Conservation (phyloP, 1,140 invertebrate genomes). For the Spodoptera frugiperda region DNA sequence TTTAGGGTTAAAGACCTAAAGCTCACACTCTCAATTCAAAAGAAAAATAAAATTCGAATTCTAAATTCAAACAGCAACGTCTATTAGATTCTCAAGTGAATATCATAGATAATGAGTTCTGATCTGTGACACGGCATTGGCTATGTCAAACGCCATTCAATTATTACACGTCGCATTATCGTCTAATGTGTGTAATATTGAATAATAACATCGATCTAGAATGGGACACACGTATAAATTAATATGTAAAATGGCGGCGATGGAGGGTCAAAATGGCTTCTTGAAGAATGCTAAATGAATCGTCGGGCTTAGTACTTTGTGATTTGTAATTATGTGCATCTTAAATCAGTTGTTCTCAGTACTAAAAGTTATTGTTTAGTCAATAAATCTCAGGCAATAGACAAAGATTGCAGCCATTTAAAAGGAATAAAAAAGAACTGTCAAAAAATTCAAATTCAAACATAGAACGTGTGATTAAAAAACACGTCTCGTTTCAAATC, state of each 20-base stretch:
- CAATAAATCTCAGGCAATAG: not conserved
- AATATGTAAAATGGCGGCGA: constrained; percentile 36
- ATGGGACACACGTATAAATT: constrained; percentile 48
- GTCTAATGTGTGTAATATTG: constrained; percentile 48
- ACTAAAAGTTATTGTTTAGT: not conserved
- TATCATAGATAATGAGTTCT: constrained; percentile 50
- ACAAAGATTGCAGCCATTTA: not conserved
- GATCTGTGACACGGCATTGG: constrained; percentile 55
- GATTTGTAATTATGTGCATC: constrained; percentile 9
- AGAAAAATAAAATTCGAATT: not conserved
- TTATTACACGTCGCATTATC: constrained; percentile 46
- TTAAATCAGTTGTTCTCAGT: not conserved
- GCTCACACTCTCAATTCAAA: not conserved
- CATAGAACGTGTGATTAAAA: not conserved
- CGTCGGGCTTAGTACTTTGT: not conserved
- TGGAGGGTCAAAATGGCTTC: constrained; percentile 32
- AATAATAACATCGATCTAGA: constrained; percentile 43
- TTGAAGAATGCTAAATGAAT: constrained; percentile 31
- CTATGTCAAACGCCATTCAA: constrained; percentile 54
- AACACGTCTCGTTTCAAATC: not conserved
- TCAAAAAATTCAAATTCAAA: constrained; percentile 10
- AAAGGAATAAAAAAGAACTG: too few species aligned
- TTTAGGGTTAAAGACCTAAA: not conserved
- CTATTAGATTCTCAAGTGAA: not conserved
- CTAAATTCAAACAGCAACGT: constrained; percentile 6